These are phyloP conservation scores for Tribolium freemani DNA, from an alignment of 2,888 invertebrate genomes.

Conservation along the genomic window DNA sequence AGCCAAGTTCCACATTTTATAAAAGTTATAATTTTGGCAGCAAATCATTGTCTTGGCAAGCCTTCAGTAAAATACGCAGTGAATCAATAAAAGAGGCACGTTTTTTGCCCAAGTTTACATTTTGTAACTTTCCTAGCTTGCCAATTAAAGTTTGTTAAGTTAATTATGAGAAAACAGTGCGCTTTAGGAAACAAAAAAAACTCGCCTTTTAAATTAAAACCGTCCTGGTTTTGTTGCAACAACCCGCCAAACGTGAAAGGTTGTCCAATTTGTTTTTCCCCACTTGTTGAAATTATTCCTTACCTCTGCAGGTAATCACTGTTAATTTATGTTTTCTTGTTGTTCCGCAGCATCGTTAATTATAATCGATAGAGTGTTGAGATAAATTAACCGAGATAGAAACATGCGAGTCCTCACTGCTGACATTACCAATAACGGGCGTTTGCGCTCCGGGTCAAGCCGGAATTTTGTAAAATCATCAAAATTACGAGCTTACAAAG, in stretches of 20 bases:
- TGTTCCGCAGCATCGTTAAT: neutral
- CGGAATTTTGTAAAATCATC: conserved; percentile 13
- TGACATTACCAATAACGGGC: neutral
- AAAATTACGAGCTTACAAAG: conserved; percentile 19
- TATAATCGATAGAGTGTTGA: neutral
- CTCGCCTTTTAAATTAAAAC: neutral
- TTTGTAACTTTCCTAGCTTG: neutral
- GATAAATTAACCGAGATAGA: neutral
- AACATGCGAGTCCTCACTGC: neutral
- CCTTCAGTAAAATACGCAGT: neutral
- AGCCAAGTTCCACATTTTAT: too few relatives aligned
- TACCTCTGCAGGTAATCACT: neutral
- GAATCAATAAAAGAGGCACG: neutral
- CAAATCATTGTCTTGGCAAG: neutral
- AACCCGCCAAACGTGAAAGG: neutral
- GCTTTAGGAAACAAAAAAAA: neutral
- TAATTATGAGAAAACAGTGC: neutral
- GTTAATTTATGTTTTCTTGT: neutral
- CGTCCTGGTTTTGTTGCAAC: neutral
- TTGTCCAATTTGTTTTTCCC: neutral
- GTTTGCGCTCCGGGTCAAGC: neutral
- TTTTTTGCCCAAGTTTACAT: neutral
- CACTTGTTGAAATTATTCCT: neutral
- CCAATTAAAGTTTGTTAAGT: neutral
- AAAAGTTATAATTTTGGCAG: neutral